These are phyloP conservation scores for Aldrovandia affinis DNA, from an alignment of 2,797 vertebrate species.

Conservation along the genomic window DNA sequence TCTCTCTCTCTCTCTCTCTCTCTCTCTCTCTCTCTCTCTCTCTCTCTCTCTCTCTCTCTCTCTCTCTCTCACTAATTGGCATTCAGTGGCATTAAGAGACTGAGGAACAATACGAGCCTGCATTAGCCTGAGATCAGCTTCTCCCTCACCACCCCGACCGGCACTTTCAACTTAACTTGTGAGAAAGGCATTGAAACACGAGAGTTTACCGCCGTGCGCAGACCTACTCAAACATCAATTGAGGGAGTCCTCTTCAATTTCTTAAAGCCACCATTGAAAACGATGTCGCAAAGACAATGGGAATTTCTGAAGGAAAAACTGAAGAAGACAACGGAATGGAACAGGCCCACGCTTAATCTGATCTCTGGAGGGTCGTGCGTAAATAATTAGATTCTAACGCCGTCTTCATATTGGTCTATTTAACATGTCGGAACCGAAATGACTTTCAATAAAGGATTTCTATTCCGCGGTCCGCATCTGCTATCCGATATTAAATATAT, in stretches of 20 bases:
- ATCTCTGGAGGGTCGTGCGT: slow-evolving; percentile 45
- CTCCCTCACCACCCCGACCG: slow-evolving; percentile 23
- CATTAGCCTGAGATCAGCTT: slow-evolving; percentile 37
- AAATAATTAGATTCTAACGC: slow-evolving; percentile 59
- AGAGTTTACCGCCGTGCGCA: slow-evolving; percentile 63
- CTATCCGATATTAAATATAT: background rate
- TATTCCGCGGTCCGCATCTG: background rate
- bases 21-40: slow-evolving; percentile 5
- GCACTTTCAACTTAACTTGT: slow-evolving; percentile 51
- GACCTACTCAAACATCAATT: slow-evolving; percentile 67
- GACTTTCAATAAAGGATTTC: background rate
- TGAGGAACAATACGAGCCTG: slow-evolving; percentile 34
- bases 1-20: background rate
- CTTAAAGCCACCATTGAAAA: slow-evolving; percentile 54
- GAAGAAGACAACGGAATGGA: slow-evolving; percentile 55
- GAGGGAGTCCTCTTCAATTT: slow-evolving; percentile 66
- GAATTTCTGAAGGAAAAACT: slow-evolving; percentile 45
- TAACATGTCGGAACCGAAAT: slow-evolving; percentile 35
- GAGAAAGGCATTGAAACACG: slow-evolving; percentile 60
- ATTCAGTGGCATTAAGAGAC: slow-evolving; percentile 44
- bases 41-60: background rate
- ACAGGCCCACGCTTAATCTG: slow-evolving; percentile 53
- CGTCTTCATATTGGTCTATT: slow-evolving; percentile 53
- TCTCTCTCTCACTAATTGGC: slow-evolving; percentile 31
- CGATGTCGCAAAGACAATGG: slow-evolving; percentile 49